These are phyloP conservation scores for Megaustenia siamemsis DNA, from an alignment of 2,888 invertebrate genomes.

Conservation along the genomic window DNA sequence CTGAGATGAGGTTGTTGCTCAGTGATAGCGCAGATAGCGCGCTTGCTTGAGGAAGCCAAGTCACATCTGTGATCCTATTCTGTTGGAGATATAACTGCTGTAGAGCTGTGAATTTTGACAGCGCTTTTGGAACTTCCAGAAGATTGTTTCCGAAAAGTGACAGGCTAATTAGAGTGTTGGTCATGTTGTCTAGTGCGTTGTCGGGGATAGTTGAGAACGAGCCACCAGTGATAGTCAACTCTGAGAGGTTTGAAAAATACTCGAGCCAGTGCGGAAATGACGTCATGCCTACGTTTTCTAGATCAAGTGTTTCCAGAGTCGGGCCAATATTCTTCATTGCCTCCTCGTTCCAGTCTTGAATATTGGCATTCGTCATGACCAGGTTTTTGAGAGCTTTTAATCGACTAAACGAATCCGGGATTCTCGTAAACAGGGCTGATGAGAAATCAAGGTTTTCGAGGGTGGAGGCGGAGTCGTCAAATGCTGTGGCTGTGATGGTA, in stretches of 20 bases:
- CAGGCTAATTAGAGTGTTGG: neutral
- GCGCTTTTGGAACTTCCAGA: neutral
- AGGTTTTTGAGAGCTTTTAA: neutral
- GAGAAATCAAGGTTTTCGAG: neutral
- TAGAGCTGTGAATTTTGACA: neutral
- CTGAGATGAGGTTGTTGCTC: neutral
- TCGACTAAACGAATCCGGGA: neutral
- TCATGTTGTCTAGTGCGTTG: neutral
- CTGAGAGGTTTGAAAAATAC: neutral
- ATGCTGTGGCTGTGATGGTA: neutral
- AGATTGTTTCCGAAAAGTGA: neutral
- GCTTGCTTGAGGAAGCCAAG: neutral
- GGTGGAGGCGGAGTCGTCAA: neutral
- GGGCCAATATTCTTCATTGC: neutral
- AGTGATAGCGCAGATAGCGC: neutral
- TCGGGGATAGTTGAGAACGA: neutral
- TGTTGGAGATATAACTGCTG: neutral
- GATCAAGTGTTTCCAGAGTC: neutral
- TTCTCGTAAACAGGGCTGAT: neutral
- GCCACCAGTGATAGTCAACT: neutral
- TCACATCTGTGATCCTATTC: neutral
- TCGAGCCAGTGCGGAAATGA: conserved; percentile 11
- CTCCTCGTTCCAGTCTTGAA: conserved; percentile 11
- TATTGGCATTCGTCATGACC: neutral
- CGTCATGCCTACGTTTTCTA: neutral